phyloP scores from a whole-genome alignment of 2,797 vertebrate genomes.

The Molossus alvarezi region DNA sequence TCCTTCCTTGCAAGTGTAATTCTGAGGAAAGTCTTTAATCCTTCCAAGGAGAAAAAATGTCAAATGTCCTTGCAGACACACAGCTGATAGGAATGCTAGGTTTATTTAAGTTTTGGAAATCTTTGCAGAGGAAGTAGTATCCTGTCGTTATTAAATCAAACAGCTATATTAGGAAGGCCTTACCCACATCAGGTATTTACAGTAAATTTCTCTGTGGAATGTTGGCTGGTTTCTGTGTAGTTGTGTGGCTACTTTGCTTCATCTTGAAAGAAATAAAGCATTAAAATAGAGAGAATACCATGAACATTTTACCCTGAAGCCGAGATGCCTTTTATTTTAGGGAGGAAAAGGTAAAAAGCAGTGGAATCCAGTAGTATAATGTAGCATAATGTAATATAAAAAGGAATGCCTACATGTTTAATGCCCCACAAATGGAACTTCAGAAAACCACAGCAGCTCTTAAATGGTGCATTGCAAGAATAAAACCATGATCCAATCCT shows the following conservation, averaged over 20 bases:
- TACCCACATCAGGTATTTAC: conserved; percentile 83
- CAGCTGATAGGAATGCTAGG: conserved; percentile 79
- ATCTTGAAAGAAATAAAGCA: conserved; percentile 50
- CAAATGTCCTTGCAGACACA: conserved; percentile 84
- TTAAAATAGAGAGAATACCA: conserved; percentile 47
- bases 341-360: conserved; percentile 48
- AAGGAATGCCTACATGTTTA: conserved; percentile 73
- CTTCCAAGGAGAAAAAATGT: conserved; percentile 84
- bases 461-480: conserved; percentile 75
- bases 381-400: conserved; percentile 37
- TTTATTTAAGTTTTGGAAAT: conserved; percentile 80
- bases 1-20: conserved; percentile 75
- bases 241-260: conserved; percentile 72
- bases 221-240: conserved; percentile 73
- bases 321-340: conserved; percentile 74
- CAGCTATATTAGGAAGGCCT: conserved; percentile 76
- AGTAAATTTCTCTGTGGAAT: conserved; percentile 79
- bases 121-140: conserved; percentile 73
- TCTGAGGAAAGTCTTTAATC: conserved; percentile 84
- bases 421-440: conserved; percentile 74
- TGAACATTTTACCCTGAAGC: conserved; percentile 35
- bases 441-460: conserved; percentile 81
- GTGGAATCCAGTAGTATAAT: conserved; percentile 62
- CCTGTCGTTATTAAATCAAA: conserved; percentile 79
- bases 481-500: conserved; percentile 66